Evolutionary conservation across 2,888 invertebrate genomes (phyloP), one percentile per base, ranked within the genome.

Genomic region (Argyra leucocephala): DNA sequence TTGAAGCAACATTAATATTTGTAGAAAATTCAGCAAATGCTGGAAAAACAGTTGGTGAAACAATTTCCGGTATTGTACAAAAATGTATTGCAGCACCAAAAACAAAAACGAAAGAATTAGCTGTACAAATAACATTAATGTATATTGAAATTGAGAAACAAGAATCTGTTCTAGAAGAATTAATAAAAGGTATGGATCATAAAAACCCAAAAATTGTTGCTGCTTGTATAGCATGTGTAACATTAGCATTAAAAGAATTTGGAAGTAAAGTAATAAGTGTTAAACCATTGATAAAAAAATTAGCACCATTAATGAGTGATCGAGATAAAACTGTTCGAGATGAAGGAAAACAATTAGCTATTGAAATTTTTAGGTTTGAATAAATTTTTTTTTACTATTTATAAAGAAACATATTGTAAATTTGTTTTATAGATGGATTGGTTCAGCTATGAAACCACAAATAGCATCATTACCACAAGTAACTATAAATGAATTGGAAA

Each of bases 151-250:
- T 96, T 73, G 97, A 98, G 75, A 96, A 95, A 76, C 90, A 91
- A 68, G 97, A 97, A 69, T 80, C 86, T 15, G 93, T 94, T 0
- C 83, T 89, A 72, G 97, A 97, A 70, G 96, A 96, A 78, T 82
- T 98, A 2, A 81, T 95, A 22, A 96, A 96, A 81, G 97, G 97
- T 48, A 89, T 94, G 81, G 91, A 93, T 61, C 92, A 92, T 72
- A 98, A 98, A 79, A 96, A 96, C 79, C 97, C 98, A 0, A 98
- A 96, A 82, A 92, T 95, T 67, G 91, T 95, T 0, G 82, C 91
- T 0, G 95, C 91, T 0, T 95, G 93, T 76, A 84, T 91, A 2
- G 83, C 87, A 7, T 86, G 89, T 0, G 79, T 91, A 9, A 88
- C 90, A 24, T 84, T 87, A 60, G 89, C 92, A 0, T 79, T 97